Evolutionary conservation across 2,888 invertebrate genomes (phyloP), one percentile per base, ranked within the genome.

Genomic region (Philopedon plagiatum): DNA sequence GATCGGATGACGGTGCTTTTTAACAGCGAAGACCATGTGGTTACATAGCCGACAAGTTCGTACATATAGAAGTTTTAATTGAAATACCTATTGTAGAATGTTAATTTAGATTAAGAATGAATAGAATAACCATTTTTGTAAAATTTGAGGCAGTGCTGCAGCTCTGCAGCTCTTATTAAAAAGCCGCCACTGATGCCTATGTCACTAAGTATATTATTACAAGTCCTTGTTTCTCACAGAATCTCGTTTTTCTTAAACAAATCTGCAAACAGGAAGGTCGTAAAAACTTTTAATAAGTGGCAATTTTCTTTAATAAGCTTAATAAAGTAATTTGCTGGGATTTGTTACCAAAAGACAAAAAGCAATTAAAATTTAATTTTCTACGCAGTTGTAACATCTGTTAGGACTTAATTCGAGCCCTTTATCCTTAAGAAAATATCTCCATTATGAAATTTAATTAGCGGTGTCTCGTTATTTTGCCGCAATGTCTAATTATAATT

Each of bases 341-440:
- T 54, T 29, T 54, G 29, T 26, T 29, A 26, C 29, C 51, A 54
- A 29, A 54, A 54, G 51, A 54, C 51, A 54, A 54, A 54, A 54
- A 29, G 29, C 23, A 54, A 54, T 54, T 54, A 54, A 54, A 29
- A 29, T 54, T 54, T 54, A 54, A 54, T 54, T 54, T 54, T 54
- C 29, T 54, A 29, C 51, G 51, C 29, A 54, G 29, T 54, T 15
- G 51, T 29, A 54, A 54, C 51, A 54, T 54, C 51, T 54, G 51
- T 54, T 54, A 54, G 29, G 29, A 54, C 29, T 29, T 54, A 54
- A 54, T 54, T 54, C 29, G 23, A 21, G 51, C 15, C 29, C 51
- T 29, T 54, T 54, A 54, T 54, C 29, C 18, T 26, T 54, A 54
- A 54, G 51, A 54, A 54, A 54, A 54, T 54, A 54, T 26, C 51